These are phyloP conservation scores for Saccostrea echinata DNA, from an alignment of 1,140 invertebrate species.

Conservation along the genomic window DNA sequence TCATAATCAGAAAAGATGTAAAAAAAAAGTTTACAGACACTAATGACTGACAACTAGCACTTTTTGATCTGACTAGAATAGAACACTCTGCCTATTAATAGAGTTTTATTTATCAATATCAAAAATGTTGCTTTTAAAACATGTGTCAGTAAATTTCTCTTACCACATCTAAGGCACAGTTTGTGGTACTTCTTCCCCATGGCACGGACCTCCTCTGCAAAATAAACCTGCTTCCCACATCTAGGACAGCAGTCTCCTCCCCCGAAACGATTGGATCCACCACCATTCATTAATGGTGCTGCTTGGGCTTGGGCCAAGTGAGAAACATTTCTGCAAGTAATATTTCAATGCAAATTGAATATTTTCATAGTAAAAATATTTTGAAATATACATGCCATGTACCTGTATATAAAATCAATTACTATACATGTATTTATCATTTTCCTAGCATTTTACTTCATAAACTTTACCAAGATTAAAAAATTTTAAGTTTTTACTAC, in stretches of 20 bases:
- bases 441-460: too few species aligned
- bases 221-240: conserved; percentile 83
- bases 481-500: too few species aligned
- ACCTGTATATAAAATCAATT: too few species aligned
- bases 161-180: conserved; percentile 99
- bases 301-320: conserved; percentile 53
- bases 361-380: background rate
- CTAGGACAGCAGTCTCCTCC: conserved; percentile 78
- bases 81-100: too few species aligned
- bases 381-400: background rate
- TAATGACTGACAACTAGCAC: too few species aligned
- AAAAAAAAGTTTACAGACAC: too few species aligned
- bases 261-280: conserved; percentile 75
- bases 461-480: too few species aligned
- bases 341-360: background rate
- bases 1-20: too few species aligned
- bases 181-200: conserved; percentile 98
- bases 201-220: conserved; percentile 83
- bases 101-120: too few species aligned
- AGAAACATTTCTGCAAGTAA: conserved; percentile 51
- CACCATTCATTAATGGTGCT: conserved; percentile 46
- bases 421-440: too few species aligned
- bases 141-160: conserved; percentile 69
- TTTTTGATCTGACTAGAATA: too few species aligned
- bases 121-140: too few species aligned